Conservation (phyloP, 2,797 vertebrate genomes). For the Sebastes itinus region DNA sequence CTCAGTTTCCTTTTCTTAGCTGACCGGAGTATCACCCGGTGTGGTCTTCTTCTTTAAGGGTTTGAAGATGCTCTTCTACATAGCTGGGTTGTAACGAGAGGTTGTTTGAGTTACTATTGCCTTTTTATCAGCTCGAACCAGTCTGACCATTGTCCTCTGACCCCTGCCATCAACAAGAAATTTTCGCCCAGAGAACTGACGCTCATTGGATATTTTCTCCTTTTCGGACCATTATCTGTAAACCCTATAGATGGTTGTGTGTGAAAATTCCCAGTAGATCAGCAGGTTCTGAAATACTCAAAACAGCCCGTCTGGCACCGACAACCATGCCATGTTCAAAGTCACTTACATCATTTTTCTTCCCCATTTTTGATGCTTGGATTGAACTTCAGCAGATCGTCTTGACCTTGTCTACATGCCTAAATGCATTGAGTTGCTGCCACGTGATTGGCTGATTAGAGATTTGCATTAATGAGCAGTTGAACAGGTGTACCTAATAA, state of each 20-base stretch:
- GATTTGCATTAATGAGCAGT: neutral
- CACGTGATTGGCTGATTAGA: too few relatives aligned
- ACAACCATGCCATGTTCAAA: neutral
- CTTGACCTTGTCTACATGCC: neutral
- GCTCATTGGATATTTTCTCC: neutral
- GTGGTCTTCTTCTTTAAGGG: too few relatives aligned
- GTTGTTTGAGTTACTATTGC: neutral
- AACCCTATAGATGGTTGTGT: too few relatives aligned
- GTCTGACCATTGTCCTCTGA: neutral
- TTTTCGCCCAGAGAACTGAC: neutral
- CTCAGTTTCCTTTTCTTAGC: neutral
- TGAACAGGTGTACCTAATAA: neutral
- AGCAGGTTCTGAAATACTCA: neutral
- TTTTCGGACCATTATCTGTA: too few relatives aligned
- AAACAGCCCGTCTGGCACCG: neutral
- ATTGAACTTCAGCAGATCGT: neutral
- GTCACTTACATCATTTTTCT: neutral
- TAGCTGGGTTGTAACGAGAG: neutral
- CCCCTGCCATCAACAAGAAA: neutral
- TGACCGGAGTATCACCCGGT: too few relatives aligned
- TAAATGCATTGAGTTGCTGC: too few relatives aligned
- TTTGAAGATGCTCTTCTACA: too few relatives aligned
- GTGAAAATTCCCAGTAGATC: too few relatives aligned
- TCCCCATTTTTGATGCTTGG: neutral
- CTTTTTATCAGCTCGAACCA: neutral